phyloP scores from a whole-genome alignment of 2,797 vertebrate species.

The Octomys mimax region DNA sequence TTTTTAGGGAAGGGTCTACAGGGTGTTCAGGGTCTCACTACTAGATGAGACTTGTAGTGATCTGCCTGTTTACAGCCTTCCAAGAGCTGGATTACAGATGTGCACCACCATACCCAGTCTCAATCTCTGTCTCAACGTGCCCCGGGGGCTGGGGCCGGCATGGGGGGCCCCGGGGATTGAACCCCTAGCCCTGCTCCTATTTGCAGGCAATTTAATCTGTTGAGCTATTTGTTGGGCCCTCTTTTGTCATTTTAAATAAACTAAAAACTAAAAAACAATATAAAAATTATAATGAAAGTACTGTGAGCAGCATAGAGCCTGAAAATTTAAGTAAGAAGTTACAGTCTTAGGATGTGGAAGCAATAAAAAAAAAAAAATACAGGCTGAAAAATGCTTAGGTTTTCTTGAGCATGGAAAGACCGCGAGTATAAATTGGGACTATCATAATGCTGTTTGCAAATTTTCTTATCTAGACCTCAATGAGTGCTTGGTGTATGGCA shows the following conservation, averaged over 20 bases:
- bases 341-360: not conserved
- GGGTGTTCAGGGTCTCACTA: too few species aligned
- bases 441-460: not conserved
- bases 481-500: slow-evolving; percentile 96
- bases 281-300: not conserved
- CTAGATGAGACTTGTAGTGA: too few species aligned
- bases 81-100: too few species aligned
- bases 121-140: too few species aligned
- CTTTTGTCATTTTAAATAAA: not conserved
- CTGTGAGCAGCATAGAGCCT: not conserved
- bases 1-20: too few species aligned
- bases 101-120: too few species aligned
- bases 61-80: too few species aligned
- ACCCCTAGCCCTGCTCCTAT: too few species aligned
- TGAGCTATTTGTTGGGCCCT: not conserved
- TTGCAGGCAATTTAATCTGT: too few species aligned
- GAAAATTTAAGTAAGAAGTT: not conserved
- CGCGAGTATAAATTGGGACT: not conserved
- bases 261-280: not conserved
- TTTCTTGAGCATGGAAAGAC: not conserved
- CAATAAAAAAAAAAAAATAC: not conserved
- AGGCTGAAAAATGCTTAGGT: not conserved
- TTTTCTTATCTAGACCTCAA: slow-evolving; percentile 93
- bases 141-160: too few species aligned
- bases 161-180: too few species aligned